Conservation (phyloP, 2,888 invertebrate species). For the Drosophila meridionalis region DNA sequence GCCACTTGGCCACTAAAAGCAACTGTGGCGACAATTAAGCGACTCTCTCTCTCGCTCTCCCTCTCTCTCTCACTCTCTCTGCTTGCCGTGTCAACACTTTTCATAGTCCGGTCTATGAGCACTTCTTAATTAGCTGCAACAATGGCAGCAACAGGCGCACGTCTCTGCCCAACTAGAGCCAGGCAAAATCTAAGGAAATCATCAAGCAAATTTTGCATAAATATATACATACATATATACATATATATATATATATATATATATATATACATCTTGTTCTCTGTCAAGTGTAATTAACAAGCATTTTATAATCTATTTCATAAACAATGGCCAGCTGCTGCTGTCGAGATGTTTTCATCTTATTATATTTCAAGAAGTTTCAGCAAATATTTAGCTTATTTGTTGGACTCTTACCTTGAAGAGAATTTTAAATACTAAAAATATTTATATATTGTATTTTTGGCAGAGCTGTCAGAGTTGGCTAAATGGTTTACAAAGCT, state of each 20-base stretch:
- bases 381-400: background rate
- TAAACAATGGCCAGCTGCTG: background rate
- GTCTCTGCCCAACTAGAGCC: background rate
- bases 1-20: conserved; percentile 22
- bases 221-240: background rate
- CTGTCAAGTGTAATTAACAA: background rate
- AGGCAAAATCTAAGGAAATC: background rate
- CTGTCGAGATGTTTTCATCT: background rate
- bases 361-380: background rate
- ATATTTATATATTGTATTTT: background rate
- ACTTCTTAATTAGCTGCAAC: conserved; percentile 3
- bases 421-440: background rate
- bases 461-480: no score
- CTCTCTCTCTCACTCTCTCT: background rate
- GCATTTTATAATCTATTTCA: conserved; percentile 1
- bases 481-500: no score
- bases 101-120: background rate
- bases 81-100: conserved; percentile 4
- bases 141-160: conserved; percentile 1
- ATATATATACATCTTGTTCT: background rate
- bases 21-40: conserved; percentile 44
- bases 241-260: no score
- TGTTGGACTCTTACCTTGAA: background rate
- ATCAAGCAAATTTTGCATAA: background rate
- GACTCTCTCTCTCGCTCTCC: background rate